Evolutionary conservation across 53 echinoderm and acorn worm genomes (phyloP).

Genomic region (Actinopyga echinites): DNA sequence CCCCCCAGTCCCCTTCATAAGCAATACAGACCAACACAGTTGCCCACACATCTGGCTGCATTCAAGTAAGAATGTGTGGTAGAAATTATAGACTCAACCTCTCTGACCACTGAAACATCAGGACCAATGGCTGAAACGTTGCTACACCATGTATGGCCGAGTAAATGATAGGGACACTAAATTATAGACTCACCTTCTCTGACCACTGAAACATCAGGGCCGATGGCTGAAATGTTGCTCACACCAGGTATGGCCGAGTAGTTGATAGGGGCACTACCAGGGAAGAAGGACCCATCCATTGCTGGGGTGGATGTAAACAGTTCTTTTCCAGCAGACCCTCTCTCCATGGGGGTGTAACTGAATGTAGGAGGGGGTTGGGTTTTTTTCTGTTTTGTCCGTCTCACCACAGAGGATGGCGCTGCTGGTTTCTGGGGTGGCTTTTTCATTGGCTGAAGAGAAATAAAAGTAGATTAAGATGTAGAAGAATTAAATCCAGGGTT

Average conservation of each 20-base stretch:
- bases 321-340: slow-evolving; percentile 44
- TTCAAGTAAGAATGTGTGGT: not conserved
- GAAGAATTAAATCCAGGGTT: no score
- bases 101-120: slow-evolving; percentile 14
- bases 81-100: not conserved
- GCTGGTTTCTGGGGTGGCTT: slow-evolving; percentile 14
- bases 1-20: no score
- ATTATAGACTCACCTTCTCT: not conserved
- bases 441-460: not conserved
- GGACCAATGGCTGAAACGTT: slow-evolving; percentile 29
- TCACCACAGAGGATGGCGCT: not conserved
- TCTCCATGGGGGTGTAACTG: slow-evolving; percentile 71
- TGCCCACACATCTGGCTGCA: not conserved
- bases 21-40: no score
- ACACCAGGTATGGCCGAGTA: slow-evolving; percentile 45
- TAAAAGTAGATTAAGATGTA: not conserved
- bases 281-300: slow-evolving; percentile 48
- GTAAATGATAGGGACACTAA: slow-evolving; percentile 31
- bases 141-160: slow-evolving; percentile 43
- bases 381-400: slow-evolving; percentile 25
- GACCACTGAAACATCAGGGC: slow-evolving; percentile 8
- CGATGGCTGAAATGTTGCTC: slow-evolving; percentile 30
- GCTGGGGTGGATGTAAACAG: slow-evolving; percentile 68
- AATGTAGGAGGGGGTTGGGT: not conserved
- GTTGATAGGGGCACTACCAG: slow-evolving; percentile 33